A percentile compares a stretch with the other conserved stretches of the same genome.
Evolutionary conservation across 2,113 vertebrate genomes (phyloP).

Genomic region (Turdus rufiventris): DNA sequence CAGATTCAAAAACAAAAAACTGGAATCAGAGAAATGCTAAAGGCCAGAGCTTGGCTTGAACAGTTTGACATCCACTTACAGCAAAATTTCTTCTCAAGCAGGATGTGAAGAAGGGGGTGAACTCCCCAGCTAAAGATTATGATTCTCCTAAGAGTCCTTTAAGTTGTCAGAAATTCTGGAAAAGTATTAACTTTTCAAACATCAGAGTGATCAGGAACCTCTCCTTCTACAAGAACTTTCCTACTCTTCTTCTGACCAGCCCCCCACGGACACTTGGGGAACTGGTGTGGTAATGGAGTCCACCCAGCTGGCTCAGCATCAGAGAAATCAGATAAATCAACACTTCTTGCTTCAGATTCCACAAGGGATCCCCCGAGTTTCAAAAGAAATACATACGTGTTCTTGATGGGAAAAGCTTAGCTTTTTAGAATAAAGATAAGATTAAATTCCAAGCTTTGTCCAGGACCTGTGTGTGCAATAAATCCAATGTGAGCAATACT

Average conservation of each 20-base stretch:
- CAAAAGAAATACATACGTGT: not conserved
- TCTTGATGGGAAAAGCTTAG: not conserved
- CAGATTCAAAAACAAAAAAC: not conserved
- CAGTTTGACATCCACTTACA: not conserved
- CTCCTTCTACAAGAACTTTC: not conserved
- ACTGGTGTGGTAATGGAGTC: not conserved
- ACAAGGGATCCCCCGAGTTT: not conserved
- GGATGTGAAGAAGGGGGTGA: not conserved
- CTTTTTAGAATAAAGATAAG: not conserved
- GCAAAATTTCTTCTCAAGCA: not conserved
- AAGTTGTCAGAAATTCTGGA: not conserved
- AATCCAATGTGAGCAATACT: not conserved
- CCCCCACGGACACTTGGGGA: accelerated
- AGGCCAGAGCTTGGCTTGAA: not conserved
- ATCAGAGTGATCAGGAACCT: not conserved
- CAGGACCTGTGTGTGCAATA: not conserved
- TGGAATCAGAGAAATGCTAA: not conserved
- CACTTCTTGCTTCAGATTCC: not conserved
- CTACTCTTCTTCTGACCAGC: not conserved
- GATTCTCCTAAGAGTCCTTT: not conserved
- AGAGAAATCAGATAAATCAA: not conserved
- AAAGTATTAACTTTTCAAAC: not conserved
- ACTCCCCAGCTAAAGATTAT: not conserved
- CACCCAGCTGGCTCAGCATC: not conserved
- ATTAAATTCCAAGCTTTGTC: not conserved